These are phyloP conservation scores for Platycheirus rosarum DNA, from an alignment of 2,888 invertebrate species.

Conservation along the genomic window DNA sequence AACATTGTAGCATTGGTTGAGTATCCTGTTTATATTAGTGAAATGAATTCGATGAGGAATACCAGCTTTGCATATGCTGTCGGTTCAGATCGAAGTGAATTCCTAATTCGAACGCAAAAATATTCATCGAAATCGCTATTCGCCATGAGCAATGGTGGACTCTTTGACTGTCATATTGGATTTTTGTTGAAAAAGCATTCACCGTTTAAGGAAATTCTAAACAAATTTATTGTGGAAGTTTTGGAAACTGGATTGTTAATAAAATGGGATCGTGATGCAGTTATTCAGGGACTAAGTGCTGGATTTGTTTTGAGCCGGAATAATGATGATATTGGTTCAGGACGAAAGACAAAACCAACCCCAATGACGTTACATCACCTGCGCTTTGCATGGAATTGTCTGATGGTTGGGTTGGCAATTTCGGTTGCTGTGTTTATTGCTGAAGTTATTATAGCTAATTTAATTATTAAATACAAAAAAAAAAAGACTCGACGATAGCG, in stretches of 20 bases:
- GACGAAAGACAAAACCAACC: neutral
- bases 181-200: constrained; percentile 1
- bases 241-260: constrained; percentile 33
- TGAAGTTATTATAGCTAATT: constrained; percentile 2
- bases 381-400: constrained; percentile 20
- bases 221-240: constrained; percentile 1
- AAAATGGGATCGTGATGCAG: constrained; percentile 24
- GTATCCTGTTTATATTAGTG: neutral
- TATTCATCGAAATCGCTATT: neutral
- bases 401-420: neutral
- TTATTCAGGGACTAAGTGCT: neutral
- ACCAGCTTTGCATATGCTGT: constrained; percentile 16
- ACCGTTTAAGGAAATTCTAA: constrained; percentile 17
- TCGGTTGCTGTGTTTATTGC: neutral
- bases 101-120: neutral
- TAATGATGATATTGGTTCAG: neutral
- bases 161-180: neutral
- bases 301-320: neutral
- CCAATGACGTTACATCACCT: constrained; percentile 13
- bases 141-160: neutral
- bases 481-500: too few relatives aligned
- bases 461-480: too few relatives aligned
- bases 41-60: constrained; percentile 23
- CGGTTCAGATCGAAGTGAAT: constrained; percentile 13
- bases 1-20: neutral